phyloP scores from a whole-genome alignment of 2,113 vertebrate species.

The Prunella fulvescens region DNA sequence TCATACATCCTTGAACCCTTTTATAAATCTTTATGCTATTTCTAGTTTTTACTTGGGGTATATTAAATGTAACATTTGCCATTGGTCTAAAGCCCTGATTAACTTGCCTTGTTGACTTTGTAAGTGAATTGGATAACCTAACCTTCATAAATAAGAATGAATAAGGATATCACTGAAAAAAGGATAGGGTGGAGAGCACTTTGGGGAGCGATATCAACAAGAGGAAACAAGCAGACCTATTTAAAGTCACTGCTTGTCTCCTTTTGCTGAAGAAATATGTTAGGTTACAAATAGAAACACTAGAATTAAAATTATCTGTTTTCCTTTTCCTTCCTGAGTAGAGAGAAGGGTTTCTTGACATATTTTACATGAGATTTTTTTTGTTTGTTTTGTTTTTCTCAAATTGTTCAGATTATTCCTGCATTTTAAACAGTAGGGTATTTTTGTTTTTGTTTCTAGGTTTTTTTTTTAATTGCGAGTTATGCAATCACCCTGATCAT shows the following conservation, averaged over 20 bases:
- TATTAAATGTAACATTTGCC: not conserved
- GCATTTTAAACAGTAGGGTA: not conserved
- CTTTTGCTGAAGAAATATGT: constrained; percentile 44
- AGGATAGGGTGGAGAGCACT: constrained; percentile 51
- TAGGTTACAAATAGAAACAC: constrained; percentile 45
- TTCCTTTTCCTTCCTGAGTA: constrained; percentile 51
- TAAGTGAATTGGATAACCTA: not conserved
- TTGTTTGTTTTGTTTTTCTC: not conserved
- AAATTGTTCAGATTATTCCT: not conserved
- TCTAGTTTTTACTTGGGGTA: not conserved
- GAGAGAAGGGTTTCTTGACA: not conserved
- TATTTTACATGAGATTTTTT: not conserved
- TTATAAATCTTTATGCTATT: not conserved
- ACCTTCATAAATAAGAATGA: not conserved
- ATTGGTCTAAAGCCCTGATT: not conserved
- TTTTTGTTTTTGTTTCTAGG: not conserved
- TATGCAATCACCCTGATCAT: not conserved
- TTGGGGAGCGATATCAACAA: not conserved
- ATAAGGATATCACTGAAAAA: constrained; percentile 16
- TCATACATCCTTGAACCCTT: not conserved
- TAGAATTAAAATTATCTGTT: constrained; percentile 52
- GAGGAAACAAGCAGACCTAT: constrained; percentile 46
- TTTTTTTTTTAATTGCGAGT: not conserved
- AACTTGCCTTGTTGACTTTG: not conserved
- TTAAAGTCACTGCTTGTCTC: constrained; percentile 42